These are phyloP conservation scores for Tetragnatha versicolor DNA, from an alignment of 1,140 invertebrate species.

Conservation along the genomic window DNA sequence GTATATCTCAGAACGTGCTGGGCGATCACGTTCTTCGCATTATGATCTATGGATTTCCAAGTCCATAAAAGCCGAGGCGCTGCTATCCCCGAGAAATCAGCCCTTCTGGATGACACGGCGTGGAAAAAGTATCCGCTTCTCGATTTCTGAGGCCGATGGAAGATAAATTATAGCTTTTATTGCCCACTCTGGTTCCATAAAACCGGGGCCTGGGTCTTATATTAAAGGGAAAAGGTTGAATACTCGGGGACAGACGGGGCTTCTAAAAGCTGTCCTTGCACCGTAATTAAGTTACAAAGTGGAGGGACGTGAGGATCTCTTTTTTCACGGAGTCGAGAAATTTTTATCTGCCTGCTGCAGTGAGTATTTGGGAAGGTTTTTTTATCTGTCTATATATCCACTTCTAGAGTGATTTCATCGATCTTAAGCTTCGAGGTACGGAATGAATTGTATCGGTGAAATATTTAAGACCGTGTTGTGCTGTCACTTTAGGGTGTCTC, in stretches of 20 bases:
- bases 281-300: constrained; percentile 51
- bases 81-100: constrained; percentile 33
- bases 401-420: too few species aligned
- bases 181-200: constrained; percentile 47
- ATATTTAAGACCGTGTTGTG: too few species aligned
- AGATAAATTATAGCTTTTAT: constrained; percentile 54
- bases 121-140: constrained; percentile 29
- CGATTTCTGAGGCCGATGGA: constrained; percentile 41
- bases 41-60: constrained; percentile 50
- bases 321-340: background rate
- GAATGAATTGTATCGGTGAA: too few species aligned
- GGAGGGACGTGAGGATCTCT: constrained; percentile 13
- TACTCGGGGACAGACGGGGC: constrained; percentile 12
- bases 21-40: constrained; percentile 46
- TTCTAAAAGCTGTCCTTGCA: constrained; percentile 31
- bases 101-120: constrained; percentile 41
- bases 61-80: constrained; percentile 37
- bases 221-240: constrained; percentile 25
- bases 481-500: too few species aligned
- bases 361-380: too few species aligned
- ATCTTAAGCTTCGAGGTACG: too few species aligned
- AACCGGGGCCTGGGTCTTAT: constrained; percentile 33
- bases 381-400: too few species aligned
- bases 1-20: constrained; percentile 27
- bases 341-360: too few species aligned